phyloP scores from a whole-genome alignment of 2,113 vertebrate genomes.

The Megaceryle maxima region DNA sequence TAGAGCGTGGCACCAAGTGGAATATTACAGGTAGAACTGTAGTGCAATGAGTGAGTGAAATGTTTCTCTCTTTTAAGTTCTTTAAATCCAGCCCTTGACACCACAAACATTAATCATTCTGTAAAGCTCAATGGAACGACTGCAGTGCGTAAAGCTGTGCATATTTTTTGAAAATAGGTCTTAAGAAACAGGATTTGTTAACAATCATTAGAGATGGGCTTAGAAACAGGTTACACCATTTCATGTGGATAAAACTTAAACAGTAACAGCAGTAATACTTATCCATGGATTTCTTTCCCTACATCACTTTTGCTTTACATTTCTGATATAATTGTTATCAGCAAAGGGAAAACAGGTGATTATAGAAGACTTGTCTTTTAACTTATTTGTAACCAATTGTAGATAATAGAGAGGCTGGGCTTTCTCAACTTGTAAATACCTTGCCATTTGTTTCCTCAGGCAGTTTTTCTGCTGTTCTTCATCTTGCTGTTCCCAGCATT shows the following conservation, averaged over 20 bases:
- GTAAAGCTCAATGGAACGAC: background rate
- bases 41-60: conserved; percentile 73
- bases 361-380: background rate
- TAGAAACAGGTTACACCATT: background rate
- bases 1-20: conserved; percentile 96
- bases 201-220: background rate
- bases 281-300: background rate
- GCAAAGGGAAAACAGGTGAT: background rate
- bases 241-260: background rate
- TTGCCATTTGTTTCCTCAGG: background rate
- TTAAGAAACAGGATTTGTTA: background rate
- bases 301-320: background rate
- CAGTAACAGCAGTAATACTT: background rate
- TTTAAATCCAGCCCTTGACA: background rate
- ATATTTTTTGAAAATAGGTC: background rate
- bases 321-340: background rate
- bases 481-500: background rate
- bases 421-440: background rate
- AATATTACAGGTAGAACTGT: conserved; percentile 92
- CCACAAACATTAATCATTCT: background rate
- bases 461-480: background rate
- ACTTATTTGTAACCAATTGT: background rate
- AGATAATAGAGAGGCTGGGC: background rate
- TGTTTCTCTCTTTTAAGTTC: conserved; percentile 60
- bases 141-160: background rate